Evolutionary conservation across 2,888 invertebrate species (phyloP).

Genomic region (Agrotis exclamationis): DNA sequence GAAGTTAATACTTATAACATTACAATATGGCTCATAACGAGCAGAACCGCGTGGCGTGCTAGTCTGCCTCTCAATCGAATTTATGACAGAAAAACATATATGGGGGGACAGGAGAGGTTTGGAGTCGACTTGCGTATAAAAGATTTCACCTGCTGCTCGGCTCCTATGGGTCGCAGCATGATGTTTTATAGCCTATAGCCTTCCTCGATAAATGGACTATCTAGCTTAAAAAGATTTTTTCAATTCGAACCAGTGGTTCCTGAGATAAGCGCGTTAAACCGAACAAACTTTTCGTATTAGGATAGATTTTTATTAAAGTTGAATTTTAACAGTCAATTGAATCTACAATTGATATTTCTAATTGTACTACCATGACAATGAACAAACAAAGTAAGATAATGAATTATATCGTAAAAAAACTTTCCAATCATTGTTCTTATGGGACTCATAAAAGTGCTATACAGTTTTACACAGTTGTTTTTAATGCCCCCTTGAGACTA

Average conservation of each 20-base stretch:
- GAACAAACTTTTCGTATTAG: not conserved
- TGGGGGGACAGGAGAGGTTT: not conserved
- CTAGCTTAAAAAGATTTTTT: too few species aligned
- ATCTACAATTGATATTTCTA: too few species aligned
- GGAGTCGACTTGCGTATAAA: slow-evolving; percentile 18
- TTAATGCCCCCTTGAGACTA: slow-evolving; percentile 10
- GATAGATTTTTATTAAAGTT: too few species aligned
- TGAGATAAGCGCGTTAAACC: too few species aligned
- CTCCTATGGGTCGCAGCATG: too few species aligned
- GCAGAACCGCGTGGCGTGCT: slow-evolving; percentile 12
- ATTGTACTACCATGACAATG: slow-evolving; percentile 7
- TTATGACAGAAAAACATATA: slow-evolving; percentile 28
- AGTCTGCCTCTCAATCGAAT: slow-evolving; percentile 38
- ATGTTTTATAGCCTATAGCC: too few species aligned
- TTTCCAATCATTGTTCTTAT: slow-evolving; percentile 4
- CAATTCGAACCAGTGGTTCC: too few species aligned
- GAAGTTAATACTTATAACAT: slow-evolving; percentile 7
- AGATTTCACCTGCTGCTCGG: too few species aligned
- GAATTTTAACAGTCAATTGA: not conserved
- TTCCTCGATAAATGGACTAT: too few species aligned
- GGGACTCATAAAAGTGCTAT: slow-evolving; percentile 6
- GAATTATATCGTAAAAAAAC: slow-evolving; percentile 34
- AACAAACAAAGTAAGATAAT: slow-evolving; percentile 30
- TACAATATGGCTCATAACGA: slow-evolving; percentile 28
- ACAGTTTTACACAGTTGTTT: slow-evolving; percentile 17